Conservation (phyloP, 2,888 invertebrate species). For the Drosophila parthenogenetica region DNA sequence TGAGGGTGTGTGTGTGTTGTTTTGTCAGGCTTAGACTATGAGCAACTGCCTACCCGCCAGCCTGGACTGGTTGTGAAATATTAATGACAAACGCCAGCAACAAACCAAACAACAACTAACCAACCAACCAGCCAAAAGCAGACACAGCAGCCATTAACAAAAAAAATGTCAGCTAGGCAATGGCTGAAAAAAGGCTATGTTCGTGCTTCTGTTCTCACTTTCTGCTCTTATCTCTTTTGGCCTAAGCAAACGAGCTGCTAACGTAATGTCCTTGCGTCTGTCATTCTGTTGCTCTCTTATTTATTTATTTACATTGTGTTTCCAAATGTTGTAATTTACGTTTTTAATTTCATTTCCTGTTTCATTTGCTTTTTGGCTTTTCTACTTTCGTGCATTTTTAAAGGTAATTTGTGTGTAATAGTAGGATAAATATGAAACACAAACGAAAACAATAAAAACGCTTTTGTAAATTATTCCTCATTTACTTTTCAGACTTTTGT, state of each 20-base stretch:
- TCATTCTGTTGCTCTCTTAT: constrained; percentile 45
- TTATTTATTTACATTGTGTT: constrained; percentile 62
- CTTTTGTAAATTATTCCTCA: too few species aligned
- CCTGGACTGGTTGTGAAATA: constrained; percentile 62
- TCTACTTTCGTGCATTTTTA: constrained; percentile 6
- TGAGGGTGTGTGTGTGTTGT: constrained; percentile 31
- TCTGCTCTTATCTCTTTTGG: constrained; percentile 29
- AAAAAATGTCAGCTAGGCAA: constrained; percentile 55
- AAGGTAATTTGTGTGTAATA: constrained; percentile 3
- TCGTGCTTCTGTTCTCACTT: background rate
- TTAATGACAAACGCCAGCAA: constrained; percentile 65
- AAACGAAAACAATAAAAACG: background rate
- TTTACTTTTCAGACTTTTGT: too few species aligned
- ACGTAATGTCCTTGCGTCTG: constrained; percentile 17
- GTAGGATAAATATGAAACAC: constrained; percentile 7
- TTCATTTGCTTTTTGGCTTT: constrained; percentile 47
- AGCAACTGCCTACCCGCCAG: constrained; percentile 19
- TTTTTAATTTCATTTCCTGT: constrained; percentile 70
- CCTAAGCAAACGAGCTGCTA: constrained; percentile 48
- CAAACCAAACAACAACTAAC: constrained; percentile 26
- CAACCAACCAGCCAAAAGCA: constrained; percentile 16
- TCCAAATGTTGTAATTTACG: constrained; percentile 63
- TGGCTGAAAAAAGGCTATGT: constrained; percentile 28
- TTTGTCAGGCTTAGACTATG: constrained; percentile 58
- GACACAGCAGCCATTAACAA: constrained; percentile 21